These are phyloP conservation scores for Prunella strophiata DNA, from an alignment of 2,797 vertebrate species.

Conservation along the genomic window DNA sequence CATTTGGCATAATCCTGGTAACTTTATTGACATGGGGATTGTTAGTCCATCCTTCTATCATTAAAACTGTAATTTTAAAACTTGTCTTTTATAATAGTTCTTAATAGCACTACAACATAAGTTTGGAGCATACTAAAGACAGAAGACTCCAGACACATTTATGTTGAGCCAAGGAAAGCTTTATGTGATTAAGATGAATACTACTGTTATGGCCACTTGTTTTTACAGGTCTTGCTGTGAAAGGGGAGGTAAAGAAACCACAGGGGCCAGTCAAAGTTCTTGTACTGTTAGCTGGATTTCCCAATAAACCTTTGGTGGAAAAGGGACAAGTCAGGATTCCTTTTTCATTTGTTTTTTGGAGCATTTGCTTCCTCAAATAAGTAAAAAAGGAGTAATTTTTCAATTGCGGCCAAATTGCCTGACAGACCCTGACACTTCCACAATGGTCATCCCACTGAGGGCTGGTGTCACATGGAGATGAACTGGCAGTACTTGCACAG, in stretches of 20 bases:
- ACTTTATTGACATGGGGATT: neutral
- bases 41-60: neutral
- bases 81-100: neutral
- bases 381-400: neutral
- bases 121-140: neutral
- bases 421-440: neutral
- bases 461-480: constrained; percentile 19
- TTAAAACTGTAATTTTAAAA: neutral
- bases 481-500: neutral
- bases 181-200: neutral
- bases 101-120: neutral
- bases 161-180: neutral
- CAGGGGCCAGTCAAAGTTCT: neutral
- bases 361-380: neutral
- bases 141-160: neutral
- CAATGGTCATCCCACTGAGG: neutral
- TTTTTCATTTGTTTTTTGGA: neutral
- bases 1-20: neutral
- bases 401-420: neutral
- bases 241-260: neutral
- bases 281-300: neutral
- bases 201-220: neutral
- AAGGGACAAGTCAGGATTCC: neutral
- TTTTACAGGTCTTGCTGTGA: neutral
- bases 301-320: neutral